A percentile compares a stretch with the other conserved stretches of the same genome.
Evolutionary conservation across 2,113 vertebrate genomes (phyloP).

Genomic region (Panthera tigris): DNA sequence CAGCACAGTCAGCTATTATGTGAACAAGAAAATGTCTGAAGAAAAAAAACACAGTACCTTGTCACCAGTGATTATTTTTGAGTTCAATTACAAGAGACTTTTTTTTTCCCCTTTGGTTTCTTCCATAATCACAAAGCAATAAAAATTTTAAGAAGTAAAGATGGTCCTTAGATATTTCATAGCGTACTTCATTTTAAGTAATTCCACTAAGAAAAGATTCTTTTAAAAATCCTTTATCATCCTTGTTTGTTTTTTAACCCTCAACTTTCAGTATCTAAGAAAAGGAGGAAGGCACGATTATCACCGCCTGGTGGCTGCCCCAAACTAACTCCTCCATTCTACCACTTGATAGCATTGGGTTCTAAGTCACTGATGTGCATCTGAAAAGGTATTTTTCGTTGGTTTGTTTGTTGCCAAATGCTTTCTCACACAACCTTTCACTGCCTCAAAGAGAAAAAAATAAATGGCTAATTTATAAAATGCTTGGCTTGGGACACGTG

Average conservation of each 20-base stretch:
- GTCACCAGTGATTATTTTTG: background rate
- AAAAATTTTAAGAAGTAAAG: conserved; percentile 24
- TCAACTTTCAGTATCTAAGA: background rate
- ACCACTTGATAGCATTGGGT: background rate
- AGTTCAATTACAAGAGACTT: background rate
- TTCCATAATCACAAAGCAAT: conserved; percentile 7
- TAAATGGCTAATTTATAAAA: background rate
- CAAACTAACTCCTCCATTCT: background rate
- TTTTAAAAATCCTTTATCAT: background rate
- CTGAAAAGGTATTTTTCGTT: background rate
- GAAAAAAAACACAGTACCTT: background rate
- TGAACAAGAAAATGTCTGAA: background rate
- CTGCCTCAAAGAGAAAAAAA: background rate
- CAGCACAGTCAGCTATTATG: background rate
- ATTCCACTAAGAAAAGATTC: background rate
- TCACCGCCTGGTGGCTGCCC: background rate
- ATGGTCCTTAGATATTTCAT: background rate
- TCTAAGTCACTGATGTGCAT: background rate
- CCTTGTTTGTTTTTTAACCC: background rate
- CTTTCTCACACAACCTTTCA: background rate
- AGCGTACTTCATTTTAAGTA: background rate
- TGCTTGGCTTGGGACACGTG: background rate
- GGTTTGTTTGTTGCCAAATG: background rate
- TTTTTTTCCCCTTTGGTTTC: background rate
- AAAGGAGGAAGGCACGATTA: background rate